These are phyloP conservation scores for Ostrea edulis DNA, from an alignment of 1,140 invertebrate species.

Conservation along the genomic window DNA sequence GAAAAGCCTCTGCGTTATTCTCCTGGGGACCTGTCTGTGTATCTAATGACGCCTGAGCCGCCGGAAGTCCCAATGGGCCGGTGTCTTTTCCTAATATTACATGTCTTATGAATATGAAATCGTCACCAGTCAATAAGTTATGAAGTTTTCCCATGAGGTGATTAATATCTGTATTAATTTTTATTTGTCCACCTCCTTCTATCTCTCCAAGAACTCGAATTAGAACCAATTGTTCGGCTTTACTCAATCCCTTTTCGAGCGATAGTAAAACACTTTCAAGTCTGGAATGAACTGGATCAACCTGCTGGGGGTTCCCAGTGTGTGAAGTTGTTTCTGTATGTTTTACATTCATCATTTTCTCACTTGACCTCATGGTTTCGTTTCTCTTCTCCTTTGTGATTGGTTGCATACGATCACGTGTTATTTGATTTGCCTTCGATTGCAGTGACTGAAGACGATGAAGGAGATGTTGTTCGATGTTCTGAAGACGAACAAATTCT, in stretches of 20 bases:
- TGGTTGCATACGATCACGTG: constrained; percentile 3
- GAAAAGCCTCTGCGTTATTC: background rate
- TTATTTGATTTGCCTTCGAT: background rate
- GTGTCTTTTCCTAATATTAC: background rate
- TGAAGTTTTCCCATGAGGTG: background rate
- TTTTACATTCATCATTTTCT: background rate
- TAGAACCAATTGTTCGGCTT: background rate
- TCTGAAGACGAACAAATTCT: constrained; percentile 9
- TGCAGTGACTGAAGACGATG: background rate
- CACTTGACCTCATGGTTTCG: background rate
- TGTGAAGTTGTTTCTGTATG: background rate
- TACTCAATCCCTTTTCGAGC: background rate
- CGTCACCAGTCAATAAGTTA: background rate
- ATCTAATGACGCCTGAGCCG: background rate
- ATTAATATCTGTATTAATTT: background rate
- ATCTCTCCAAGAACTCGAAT: background rate
- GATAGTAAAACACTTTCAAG: background rate
- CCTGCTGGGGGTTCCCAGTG: background rate
- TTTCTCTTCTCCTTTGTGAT: background rate
- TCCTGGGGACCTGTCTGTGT: background rate
- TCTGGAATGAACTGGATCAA: background rate
- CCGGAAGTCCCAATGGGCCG: background rate
- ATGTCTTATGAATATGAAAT: background rate
- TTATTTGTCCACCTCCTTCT: background rate
- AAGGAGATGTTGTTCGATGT: background rate